These are phyloP conservation scores for Synanceia verrucosa DNA, from an alignment of 2,797 vertebrate species.

Conservation along the genomic window DNA sequence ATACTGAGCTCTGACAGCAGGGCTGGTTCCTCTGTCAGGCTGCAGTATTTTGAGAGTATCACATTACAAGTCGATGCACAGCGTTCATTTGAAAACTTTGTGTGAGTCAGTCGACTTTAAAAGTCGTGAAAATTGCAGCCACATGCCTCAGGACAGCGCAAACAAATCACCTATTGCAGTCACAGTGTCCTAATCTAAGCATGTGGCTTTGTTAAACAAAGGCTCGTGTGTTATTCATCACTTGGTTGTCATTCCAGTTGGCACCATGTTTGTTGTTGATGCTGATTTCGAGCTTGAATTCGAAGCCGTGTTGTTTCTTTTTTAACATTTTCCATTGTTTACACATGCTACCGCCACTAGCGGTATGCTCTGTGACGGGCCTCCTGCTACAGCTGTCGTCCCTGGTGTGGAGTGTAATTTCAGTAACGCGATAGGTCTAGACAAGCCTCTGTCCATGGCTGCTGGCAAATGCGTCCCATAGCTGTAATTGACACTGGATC, in stretches of 20 bases:
- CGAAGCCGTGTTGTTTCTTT: conserved; percentile 27
- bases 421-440: conserved; percentile 71
- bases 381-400: conserved; percentile 76
- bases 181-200: conserved; percentile 30
- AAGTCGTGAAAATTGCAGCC: conserved; percentile 53
- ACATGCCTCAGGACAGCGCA: conserved; percentile 44
- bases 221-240: conserved; percentile 5
- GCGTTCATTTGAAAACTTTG: conserved; percentile 32
- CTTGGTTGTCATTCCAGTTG: conserved; percentile 8
- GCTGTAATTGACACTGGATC: conserved; percentile 51
- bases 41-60: conserved; percentile 26
- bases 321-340: conserved; percentile 56
- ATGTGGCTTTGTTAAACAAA: conserved; percentile 22
- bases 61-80: conserved; percentile 23
- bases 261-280: conserved; percentile 35
- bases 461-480: conserved; percentile 52
- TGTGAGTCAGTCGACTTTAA: conserved; percentile 34
- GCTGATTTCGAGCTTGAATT: conserved; percentile 32
- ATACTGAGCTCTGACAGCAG: conserved; percentile 35
- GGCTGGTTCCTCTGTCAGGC: conserved; percentile 7
- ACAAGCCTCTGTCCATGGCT: conserved; percentile 50
- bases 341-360: conserved; percentile 54
- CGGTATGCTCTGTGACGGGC: conserved; percentile 47
- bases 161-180: conserved; percentile 35
- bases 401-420: conserved; percentile 70